Evolutionary conservation across 2,113 vertebrate species (phyloP), one percentile per base, ranked within the genome.

Genomic region (Hippotragus niger): DNA sequence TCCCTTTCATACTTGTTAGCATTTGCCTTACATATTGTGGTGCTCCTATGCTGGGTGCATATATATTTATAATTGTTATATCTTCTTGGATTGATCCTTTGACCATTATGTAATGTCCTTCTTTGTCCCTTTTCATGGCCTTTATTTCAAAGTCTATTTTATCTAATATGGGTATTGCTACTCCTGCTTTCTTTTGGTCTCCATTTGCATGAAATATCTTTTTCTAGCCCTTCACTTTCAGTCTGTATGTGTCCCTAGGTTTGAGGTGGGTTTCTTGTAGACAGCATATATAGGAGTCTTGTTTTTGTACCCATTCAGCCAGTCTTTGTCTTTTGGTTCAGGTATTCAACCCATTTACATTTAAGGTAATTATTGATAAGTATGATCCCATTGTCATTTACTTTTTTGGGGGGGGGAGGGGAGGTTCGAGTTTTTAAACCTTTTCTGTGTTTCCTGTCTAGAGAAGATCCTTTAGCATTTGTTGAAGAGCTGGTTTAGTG

Each of bases 341-440:
- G 62, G 7, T 33, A 67, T 67, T 19, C 62, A 19, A 5, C 33
- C 33, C 16, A 67, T 19, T 67, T 67, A 67, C 62, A 67, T n/a
- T 67, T 67, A 67, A 67, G 16, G 16, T 67, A 36, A 71, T 67
- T 67, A 5, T 36, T 67, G 33, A 67, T 67, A 67, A 17, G 64
- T 36, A 21, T 36, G 64, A 36, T 36, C n/a, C n/a, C 2, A 2
- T 36, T 71, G 67, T 11, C n/a, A 71, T 40, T 71, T 40, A 40
- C 4, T 47, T 47, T 47, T 12, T 12, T 10, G 10, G 2, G 47
- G 0, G 16, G 16, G 52, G 11, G 12, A 29, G 12, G 29, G 60
- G 29, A 11, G 0, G 1, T 40, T 71, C 0, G 1, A 23, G n/a
- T 71, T 40, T 71, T 23, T 23, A 40, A 71, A 40, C 5, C 19